These are phyloP conservation scores for Brienomyrus brachyistius DNA, from an alignment of 2,113 vertebrate species.

Conservation along the genomic window DNA sequence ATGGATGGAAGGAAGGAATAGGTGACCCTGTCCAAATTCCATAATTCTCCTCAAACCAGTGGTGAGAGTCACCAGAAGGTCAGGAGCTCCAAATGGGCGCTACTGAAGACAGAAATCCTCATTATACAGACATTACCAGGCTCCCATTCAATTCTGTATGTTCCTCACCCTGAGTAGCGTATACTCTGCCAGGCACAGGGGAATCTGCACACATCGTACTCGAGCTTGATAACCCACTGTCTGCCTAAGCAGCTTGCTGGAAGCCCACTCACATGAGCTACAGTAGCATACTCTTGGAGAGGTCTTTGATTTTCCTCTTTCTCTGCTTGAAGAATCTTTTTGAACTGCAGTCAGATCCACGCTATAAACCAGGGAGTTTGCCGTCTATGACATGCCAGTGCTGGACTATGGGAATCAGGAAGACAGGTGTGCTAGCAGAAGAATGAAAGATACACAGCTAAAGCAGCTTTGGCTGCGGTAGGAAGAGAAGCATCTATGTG, in stretches of 20 bases:
- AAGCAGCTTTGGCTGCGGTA: not conserved
- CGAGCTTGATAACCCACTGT: not conserved
- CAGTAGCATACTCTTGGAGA: not conserved
- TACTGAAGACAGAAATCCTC: not conserved
- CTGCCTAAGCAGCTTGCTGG: too few species aligned
- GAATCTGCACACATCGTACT: not conserved
- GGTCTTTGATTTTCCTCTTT: not conserved
- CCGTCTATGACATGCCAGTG: not conserved
- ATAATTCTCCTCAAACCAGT: not conserved
- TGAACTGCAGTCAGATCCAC: not conserved
- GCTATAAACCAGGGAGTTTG: not conserved
- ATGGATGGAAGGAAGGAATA: not conserved
- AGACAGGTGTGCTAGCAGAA: not conserved
- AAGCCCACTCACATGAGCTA: not conserved
- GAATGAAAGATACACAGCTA: not conserved
- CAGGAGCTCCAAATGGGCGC: not conserved
- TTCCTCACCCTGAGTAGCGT: not conserved
- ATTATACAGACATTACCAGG: not conserved
- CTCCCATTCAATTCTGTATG: not conserved
- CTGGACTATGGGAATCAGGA: not conserved
- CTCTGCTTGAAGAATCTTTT: not conserved
- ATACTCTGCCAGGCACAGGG: not conserved
- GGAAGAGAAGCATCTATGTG: not conserved
- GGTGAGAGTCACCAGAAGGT: not conserved
- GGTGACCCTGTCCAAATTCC: not conserved